These are phyloP conservation scores for Cancer borealis DNA, from an alignment of 2,888 invertebrate species.

Conservation along the genomic window DNA sequence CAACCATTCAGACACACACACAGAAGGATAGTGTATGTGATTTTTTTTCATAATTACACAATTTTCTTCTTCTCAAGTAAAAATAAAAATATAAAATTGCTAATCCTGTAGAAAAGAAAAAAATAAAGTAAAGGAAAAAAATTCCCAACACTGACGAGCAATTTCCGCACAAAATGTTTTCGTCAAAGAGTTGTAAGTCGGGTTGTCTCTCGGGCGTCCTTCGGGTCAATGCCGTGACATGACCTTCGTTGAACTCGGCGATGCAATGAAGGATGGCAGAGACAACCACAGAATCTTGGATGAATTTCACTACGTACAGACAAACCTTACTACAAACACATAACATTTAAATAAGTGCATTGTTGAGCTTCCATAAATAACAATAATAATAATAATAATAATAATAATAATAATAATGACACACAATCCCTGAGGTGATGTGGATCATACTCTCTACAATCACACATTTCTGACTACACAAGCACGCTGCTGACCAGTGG, in stretches of 20 bases:
- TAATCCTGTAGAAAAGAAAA: background rate
- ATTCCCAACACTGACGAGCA: background rate
- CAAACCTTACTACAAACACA: background rate
- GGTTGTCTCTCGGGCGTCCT: background rate
- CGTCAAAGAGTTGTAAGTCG: background rate
- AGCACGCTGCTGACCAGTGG: background rate
- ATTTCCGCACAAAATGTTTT: background rate
- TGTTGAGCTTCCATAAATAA: slow-evolving; percentile 1
- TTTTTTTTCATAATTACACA: too few relatives aligned
- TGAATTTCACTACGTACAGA: background rate
- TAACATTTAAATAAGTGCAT: background rate
- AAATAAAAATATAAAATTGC: background rate
- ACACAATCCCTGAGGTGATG: background rate
- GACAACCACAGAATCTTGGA: background rate
- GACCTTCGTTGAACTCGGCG: background rate
- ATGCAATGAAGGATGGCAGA: background rate
- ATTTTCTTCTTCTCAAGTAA: background rate
- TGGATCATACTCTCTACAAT: background rate
- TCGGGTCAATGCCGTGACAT: background rate
- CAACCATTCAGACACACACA: background rate
- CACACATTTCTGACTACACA: background rate
- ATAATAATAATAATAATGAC: background rate
- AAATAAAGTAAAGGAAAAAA: background rate
- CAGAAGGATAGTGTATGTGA: background rate
- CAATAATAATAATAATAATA: background rate